These are phyloP conservation scores for Anas platyrhynchos DNA, from an alignment of 2,113 vertebrate species.

Conservation along the genomic window DNA sequence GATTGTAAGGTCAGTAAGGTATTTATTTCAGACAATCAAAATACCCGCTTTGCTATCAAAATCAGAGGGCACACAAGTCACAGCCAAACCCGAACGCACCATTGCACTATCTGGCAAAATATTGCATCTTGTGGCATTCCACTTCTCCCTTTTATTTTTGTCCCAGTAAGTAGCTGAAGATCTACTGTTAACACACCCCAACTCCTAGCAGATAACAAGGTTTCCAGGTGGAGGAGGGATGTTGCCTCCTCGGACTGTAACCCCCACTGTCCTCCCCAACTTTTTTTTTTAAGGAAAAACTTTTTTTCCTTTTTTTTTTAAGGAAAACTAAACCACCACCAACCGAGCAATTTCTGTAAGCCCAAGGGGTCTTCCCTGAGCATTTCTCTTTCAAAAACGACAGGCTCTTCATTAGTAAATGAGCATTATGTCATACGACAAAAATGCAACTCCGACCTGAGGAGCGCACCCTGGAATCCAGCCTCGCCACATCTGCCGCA, in stretches of 20 bases:
- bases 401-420: background rate
- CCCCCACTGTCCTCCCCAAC: background rate
- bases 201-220: background rate
- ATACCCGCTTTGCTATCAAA: background rate
- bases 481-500: background rate
- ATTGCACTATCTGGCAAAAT: background rate
- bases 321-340: background rate
- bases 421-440: background rate
- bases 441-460: background rate
- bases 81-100: too few species aligned
- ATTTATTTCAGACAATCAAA: background rate
- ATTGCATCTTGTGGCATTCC: background rate
- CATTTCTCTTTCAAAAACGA: background rate
- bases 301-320: background rate
- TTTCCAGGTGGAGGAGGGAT: background rate
- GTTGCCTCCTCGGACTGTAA: background rate
- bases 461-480: background rate
- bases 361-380: background rate
- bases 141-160: background rate
- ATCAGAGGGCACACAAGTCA: background rate
- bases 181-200: background rate
- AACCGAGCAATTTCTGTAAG: fast-evolving
- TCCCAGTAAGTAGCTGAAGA: background rate
- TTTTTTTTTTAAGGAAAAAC: background rate
- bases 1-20: background rate